Percentiles rank a stretch among this genome's conserved stretches.
Evolutionary conservation across 2,113 vertebrate species (phyloP).

Genomic region (Burhinus oedicnemus): DNA sequence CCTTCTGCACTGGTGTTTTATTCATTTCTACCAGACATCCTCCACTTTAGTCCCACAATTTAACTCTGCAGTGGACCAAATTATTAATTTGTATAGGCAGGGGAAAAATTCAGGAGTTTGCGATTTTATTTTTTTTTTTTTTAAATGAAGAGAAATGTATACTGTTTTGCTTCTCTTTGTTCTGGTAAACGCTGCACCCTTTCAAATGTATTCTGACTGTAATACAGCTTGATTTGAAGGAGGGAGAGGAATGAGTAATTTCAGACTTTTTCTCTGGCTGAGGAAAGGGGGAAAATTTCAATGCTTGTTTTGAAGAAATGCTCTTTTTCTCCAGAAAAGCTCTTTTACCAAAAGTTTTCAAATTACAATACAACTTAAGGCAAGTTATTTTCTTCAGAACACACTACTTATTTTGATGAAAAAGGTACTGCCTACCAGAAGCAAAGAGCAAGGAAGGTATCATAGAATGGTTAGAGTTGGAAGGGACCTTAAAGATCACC

Average conservation of each 20-base stretch:
- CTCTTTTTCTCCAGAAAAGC: not conserved
- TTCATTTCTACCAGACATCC: not conserved
- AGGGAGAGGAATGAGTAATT: not conserved
- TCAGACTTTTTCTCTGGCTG: not conserved
- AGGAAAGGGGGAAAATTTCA: not conserved
- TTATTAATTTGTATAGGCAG: rapidly evolving
- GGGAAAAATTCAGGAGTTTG: not conserved
- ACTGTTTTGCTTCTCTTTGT: not conserved
- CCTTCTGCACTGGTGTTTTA: not conserved
- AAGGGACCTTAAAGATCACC: not conserved
- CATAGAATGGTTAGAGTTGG: not conserved
- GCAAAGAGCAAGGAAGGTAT: not conserved
- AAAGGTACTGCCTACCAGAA: not conserved
- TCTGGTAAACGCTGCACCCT: not conserved
- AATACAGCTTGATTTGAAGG: not conserved
- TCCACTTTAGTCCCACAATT: not conserved
- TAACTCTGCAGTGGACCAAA: not conserved
- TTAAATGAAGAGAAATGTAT: not conserved
- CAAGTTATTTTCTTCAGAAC: not conserved
- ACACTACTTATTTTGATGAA: not conserved
- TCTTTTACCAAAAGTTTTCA: not conserved
- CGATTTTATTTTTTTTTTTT: not conserved
- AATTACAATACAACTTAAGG: not conserved
- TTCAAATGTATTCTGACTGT: not conserved
- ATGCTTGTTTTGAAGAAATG: not conserved